Evolutionary conservation across 2,888 invertebrate genomes (phyloP), one percentile per base, ranked within the genome.

Genomic region (Deroplatys truncata): DNA sequence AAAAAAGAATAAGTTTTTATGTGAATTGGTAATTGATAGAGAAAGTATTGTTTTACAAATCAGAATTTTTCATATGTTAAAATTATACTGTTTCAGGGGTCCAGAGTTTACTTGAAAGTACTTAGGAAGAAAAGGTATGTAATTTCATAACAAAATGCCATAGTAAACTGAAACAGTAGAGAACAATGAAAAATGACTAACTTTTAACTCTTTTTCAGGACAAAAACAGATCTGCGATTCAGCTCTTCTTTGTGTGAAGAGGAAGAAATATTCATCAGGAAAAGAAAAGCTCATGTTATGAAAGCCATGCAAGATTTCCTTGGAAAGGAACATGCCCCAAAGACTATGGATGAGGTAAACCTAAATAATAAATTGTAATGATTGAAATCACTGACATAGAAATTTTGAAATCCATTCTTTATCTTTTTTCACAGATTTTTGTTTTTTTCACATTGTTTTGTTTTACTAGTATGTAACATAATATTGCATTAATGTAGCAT

Each of bases 191-290:
- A 3, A 72, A 1, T 5, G 0, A 20, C 7, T 20, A n/a, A 72
- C 25, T 72, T 72, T 72, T 20, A 72, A 72, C 1, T 72, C 7
- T 20, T 72, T 72, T 72, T 9, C 56, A 72, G 56, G 20, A 72
- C 56, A 72, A 25, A 72, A 20, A 72, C 93, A 15, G 93, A 93
- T 89, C 91, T 94, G 25, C 91, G 94, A 15, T 94, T 93, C 92
- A 93, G 93, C 87, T 91, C 93, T 84, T 92, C 93, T 84, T 91
- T 94, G 25, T 93, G 93, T 91, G 92, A 93, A 25, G 92, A 93
- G 56, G 94, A 94, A 91, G 93, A 93, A 90, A 92, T 92, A 13
- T 94, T 93, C 91, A 92, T 93, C 28, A 91, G 91, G 49, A 91
- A 91, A 25, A 91, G 94, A 28, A 91, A 92, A 82, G 90, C 91